Base-by-base conservation (phyloP, 2,888 invertebrate species). In the Zaprionus bogoriensis region DNA sequence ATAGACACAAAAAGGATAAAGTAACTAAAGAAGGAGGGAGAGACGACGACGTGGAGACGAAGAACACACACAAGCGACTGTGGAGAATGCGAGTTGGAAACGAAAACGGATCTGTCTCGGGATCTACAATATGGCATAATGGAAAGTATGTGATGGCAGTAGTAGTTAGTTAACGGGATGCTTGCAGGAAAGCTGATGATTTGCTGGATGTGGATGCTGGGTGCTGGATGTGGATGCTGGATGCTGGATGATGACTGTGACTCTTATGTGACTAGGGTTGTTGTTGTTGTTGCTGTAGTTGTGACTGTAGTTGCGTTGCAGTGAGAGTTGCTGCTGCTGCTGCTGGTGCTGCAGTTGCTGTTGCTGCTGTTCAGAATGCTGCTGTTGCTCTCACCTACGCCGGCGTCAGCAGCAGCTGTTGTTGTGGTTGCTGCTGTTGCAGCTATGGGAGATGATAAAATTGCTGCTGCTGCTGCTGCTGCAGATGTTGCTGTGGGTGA, bases 361-460 rank as follows among this genome's bases (percentile, higher is more conserved):
- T 5, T 51, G 54, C 44, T 67, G 67, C 55, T 59, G 47, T 58
- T 48, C 30, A 30, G 25, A 48, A 6, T 67, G 64, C 42, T 67
- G 65, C 32, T 67, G 61, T n/a, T 67, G 63, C 66, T 72, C 77
- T 74, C 71, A 84, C 74, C 74, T 76, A 72, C 67, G 23, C 28
- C 46, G 47, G 57, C 51, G 57, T 57, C 44, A 28, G 41, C 51
- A 28, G 42, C 52, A 20, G 39, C 39, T 3, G 19, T 10, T 48
- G 38, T 27, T 45, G 50, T 25, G 44, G 44, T 39, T 45, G 42
- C 12, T 54, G 42, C 44, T 64, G 55, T 14, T 36, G 52, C 19
- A 42, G 51, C 51, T 45, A 27, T 9, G 27, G 46, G n/a, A 52
- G 54, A 9, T 51, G 60, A 6, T 69, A 64, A 45, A 67, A 69